Base-by-base conservation (phyloP, 2,888 invertebrate species). In the Pseudolycoriella hygida region DNA sequence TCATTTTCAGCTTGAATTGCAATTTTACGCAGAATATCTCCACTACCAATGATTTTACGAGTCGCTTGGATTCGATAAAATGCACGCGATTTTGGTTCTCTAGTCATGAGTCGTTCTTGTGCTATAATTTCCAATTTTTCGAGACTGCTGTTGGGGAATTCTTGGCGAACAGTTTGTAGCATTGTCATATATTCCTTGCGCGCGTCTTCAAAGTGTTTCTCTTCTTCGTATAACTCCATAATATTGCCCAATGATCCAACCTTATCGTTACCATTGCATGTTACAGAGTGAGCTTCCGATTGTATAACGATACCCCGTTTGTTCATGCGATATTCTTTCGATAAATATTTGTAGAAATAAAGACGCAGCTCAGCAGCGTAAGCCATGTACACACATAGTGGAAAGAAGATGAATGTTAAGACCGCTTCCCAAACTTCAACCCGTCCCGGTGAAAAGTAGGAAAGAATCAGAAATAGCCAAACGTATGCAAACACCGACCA, bases 401-500 rank as follows among this genome's bases (percentile, higher is more conserved):
- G 98, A 69, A 98, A 98, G 70, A 96, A 96, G 39, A 84, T 64
- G 65, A 99, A 92, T 2, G 98, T 99, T 34, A 98, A 68, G 17
- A 92, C 64, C 1, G 88, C 94, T 67, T 98, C 98, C 97, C 97
- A 98, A 12, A 97, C 82, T 54, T 93, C 87, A 6, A 96, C 85
- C 47, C 78, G 77, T 17, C 85, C 87, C 0, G 83, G 83, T 32
- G 90, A 86, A 54, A 85, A 79, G 41, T 87, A 78, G 38, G 87
- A 83, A 45, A 98, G 72, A 56, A 99, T 98, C 47, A 93, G 66
- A 66, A 96, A 97, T 46, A 98, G 73, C 98, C 98, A 98, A 44
- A 98, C 81, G 66, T 99, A 99, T 38, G 98, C 98, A 60, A 97
- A 96, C 45, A 98, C 75, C 41, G 94, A 94, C 92, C 96, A 97